phyloP scores from a whole-genome alignment of 2,888 invertebrate species.

The Galeruca laticollis region DNA sequence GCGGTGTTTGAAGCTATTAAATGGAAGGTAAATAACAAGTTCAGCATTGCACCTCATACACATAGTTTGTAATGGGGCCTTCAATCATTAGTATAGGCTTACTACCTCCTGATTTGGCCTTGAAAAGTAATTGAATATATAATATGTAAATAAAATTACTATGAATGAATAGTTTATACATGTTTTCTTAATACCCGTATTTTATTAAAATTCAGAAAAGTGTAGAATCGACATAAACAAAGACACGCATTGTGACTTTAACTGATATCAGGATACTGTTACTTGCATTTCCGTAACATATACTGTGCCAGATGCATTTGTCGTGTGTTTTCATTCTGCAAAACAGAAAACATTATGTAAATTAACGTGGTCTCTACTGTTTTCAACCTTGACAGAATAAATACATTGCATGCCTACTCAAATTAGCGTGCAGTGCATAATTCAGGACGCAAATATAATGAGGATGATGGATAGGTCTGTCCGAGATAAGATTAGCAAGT shows the following conservation, averaged over 20 bases:
- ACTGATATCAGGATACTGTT: constrained; percentile 2
- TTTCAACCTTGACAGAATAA: constrained; percentile 6
- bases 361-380: neutral
- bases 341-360: neutral
- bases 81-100: too few relatives aligned
- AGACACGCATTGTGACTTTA: neutral
- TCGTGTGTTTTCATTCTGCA: neutral
- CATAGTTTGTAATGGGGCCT: too few relatives aligned
- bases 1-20: too few relatives aligned
- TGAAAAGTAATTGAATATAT: too few relatives aligned
- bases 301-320: neutral
- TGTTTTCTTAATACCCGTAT: neutral
- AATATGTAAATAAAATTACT: too few relatives aligned
- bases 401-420: neutral
- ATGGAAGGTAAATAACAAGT: too few relatives aligned
- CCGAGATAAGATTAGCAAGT: neutral
- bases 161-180: neutral
- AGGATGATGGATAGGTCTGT: neutral
- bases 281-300: constrained; percentile 5
- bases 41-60: too few relatives aligned
- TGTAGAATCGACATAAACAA: neutral
- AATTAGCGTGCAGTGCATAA: neutral
- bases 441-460: neutral
- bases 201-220: neutral
- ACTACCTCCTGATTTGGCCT: too few relatives aligned